These are phyloP conservation scores for Bubalus kerabau DNA, from an alignment of 2,113 vertebrate genomes.

Conservation along the genomic window DNA sequence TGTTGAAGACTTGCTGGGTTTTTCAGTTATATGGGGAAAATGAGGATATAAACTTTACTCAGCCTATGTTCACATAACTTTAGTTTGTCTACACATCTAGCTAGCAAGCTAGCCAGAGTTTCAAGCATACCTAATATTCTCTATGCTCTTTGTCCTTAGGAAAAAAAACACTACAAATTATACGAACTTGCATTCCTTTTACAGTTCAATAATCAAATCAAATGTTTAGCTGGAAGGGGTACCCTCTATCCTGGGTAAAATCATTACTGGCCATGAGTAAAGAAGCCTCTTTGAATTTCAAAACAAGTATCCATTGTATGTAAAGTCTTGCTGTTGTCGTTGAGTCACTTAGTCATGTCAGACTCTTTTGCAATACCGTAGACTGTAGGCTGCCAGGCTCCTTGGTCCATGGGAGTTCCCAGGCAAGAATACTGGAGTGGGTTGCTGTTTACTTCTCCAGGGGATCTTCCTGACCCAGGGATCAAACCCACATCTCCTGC, in stretches of 20 bases:
- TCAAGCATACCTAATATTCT: background rate
- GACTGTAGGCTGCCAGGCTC: background rate
- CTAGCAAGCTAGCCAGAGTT: background rate
- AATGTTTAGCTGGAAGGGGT: background rate
- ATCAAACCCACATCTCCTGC: background rate
- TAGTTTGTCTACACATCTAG: background rate
- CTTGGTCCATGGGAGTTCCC: background rate
- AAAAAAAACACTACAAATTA: background rate
- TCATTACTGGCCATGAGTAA: background rate
- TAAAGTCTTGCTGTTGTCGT: background rate
- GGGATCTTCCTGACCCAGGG: background rate
- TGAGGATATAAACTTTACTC: background rate
- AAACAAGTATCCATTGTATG: background rate
- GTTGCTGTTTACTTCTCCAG: background rate
- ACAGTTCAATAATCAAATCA: slow-evolving; percentile 24
- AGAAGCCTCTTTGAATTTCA: background rate
- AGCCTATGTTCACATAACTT: background rate
- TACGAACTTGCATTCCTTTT: background rate
- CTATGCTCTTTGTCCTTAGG: background rate
- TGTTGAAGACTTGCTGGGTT: background rate
- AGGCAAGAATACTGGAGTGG: background rate
- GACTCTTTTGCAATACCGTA: background rate
- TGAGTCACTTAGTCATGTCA: accelerated
- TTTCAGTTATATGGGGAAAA: background rate
- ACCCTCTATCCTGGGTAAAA: background rate